A percentile compares a stretch with the other conserved stretches of the same genome.
Evolutionary conservation across 1,140 invertebrate species (phyloP).

Genomic region (Sitobion miscanthi): DNA sequence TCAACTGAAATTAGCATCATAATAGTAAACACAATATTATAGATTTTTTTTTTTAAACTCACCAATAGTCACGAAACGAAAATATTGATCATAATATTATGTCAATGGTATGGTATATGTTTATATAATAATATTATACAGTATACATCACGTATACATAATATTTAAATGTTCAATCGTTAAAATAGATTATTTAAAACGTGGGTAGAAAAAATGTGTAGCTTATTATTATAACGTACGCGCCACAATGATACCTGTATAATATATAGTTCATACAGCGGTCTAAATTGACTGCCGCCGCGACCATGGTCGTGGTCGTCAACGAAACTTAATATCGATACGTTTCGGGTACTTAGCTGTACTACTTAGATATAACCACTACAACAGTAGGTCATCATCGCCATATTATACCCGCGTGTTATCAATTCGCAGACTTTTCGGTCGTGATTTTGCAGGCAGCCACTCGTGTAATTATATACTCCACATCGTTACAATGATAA

Average conservation of each 20-base stretch:
- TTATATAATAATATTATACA: slow-evolving; percentile 1
- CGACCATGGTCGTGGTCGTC: neutral
- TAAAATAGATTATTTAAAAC: neutral
- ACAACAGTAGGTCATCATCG: too few species aligned
- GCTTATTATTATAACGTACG: neutral
- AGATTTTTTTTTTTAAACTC: neutral
- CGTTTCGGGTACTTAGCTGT: neutral
- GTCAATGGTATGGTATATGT: slow-evolving; percentile 10
- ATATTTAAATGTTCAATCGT: neutral
- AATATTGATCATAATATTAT: slow-evolving; percentile 23
- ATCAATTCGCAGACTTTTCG: too few species aligned
- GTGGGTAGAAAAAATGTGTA: neutral
- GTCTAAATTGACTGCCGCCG: neutral
- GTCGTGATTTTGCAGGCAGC: too few species aligned
- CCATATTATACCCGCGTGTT: too few species aligned
- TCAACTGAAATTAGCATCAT: slow-evolving; percentile 36
- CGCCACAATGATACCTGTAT: neutral
- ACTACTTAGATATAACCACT: too few species aligned
- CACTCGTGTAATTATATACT: neutral
- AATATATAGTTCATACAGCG: neutral
- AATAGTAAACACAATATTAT: neutral
- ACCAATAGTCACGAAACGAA: neutral
- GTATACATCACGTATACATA: neutral
- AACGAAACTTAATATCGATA: neutral
- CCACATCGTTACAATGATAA: neutral